Base-by-base conservation (phyloP, 2,888 invertebrate genomes). In the Diarsia dahlii region DNA sequence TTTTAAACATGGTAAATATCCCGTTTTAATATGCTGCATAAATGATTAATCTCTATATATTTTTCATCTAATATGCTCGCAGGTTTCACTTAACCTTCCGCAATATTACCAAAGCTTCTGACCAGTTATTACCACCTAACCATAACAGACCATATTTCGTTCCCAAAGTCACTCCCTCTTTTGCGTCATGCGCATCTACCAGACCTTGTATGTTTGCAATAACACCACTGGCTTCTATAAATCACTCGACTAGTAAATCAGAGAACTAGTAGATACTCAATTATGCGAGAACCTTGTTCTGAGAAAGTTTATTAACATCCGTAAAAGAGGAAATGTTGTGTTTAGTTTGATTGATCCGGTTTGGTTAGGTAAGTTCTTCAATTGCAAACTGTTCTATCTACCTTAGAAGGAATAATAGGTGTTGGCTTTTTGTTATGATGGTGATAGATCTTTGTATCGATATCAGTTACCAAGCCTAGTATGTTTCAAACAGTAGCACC, bases 301-400 rank as follows among this genome's bases (percentile, higher is more conserved):
- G 34, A 68, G 75, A 75, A 84, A 60, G 84, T 74, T 84, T 81
- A 81, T 65, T n/a, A 46, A 80, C 54, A 46, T 71, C 66, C 50
- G 56, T 62, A 50, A 68, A 20, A 39, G 58, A 81, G 74, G 71
- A 72, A 52, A 54, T 54, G 45, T 8, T 74, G 13, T 69, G 58
- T 67, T 76, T 75, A n/a, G 13, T 50, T 71, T 28, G 23, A 39
- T 45, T 63, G 52, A 34, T 65, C 23, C 20, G 13, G 62, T 83
- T 83, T 45, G 23, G 74, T 56, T 23, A 71, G 73, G 69, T 74
- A 70, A 78, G 72, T 71, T 70, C 20, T 15, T 56, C 15, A 58
- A 56, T 52, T 15, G 6, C 28, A 6, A n/a, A 23, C 20, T 67
- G 12, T 52, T 18, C n/a, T 65, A 46, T 15, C 28, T 20, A 34